These are phyloP conservation scores for Malaclemys terrapin DNA, from an alignment of 2,113 vertebrate genomes.

Conservation along the genomic window DNA sequence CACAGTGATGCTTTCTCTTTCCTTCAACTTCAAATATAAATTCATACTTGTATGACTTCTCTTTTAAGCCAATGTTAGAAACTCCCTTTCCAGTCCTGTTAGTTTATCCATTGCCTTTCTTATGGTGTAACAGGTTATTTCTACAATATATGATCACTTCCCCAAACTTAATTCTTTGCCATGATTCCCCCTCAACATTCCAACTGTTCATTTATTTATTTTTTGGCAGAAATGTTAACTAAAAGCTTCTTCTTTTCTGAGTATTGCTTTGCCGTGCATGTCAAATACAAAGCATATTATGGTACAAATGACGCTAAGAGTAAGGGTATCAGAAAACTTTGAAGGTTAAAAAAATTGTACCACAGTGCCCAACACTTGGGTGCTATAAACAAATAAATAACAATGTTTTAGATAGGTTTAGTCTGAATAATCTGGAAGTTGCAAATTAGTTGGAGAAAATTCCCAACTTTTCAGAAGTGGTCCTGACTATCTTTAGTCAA, in stretches of 20 bases:
- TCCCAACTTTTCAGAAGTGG: neutral
- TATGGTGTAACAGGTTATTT: neutral
- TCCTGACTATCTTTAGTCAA: slow-evolving; percentile 11
- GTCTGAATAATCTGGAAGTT: neutral
- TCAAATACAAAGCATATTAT: neutral
- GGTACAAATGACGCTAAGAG: neutral
- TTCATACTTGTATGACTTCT: neutral
- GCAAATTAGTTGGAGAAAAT: neutral
- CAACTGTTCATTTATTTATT: neutral
- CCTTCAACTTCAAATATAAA: neutral
- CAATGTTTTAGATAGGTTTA: neutral
- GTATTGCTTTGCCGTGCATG: neutral
- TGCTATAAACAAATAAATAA: neutral
- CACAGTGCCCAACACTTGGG: neutral
- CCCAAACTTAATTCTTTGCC: neutral
- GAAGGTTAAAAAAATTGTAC: neutral
- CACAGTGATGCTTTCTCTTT: neutral
- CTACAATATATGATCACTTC: neutral
- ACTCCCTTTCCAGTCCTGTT: neutral
- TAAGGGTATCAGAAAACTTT: neutral
- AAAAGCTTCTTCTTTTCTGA: neutral
- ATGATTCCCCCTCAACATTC: neutral
- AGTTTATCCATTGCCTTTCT: neutral
- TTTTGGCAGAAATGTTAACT: neutral
- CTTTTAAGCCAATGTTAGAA: neutral